These are phyloP conservation scores for Aporophyla lueneburgensis DNA, from an alignment of 2,888 invertebrate species.

Conservation along the genomic window DNA sequence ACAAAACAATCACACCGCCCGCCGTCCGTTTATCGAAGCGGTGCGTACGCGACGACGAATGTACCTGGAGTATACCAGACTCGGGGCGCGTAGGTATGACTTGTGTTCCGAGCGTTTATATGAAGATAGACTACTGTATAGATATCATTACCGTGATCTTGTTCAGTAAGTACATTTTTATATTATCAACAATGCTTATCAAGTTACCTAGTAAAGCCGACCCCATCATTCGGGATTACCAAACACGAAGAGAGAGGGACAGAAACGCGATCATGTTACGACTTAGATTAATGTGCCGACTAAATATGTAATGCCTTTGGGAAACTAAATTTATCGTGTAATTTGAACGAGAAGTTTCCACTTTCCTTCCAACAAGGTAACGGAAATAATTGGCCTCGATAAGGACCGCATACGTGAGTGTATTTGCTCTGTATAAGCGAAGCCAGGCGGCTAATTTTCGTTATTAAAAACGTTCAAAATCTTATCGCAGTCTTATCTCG, in stretches of 20 bases:
- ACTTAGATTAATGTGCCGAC: conserved; percentile 51
- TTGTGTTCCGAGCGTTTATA: too few species aligned
- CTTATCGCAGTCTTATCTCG: too few species aligned
- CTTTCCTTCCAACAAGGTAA: conserved; percentile 28
- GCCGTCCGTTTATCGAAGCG: too few species aligned
- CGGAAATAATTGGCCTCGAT: conserved; percentile 27
- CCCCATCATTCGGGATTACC: conserved; percentile 49
- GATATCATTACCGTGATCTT: conserved; percentile 1
- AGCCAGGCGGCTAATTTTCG: too few species aligned
- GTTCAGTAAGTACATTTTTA: conserved; percentile 41
- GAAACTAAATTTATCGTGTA: conserved; percentile 47
- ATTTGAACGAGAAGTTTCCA: conserved; percentile 45
- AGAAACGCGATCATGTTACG: conserved; percentile 50
- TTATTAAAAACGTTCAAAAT: too few species aligned
- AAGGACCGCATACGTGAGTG: conserved; percentile 24
- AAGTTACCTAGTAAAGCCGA: conserved; percentile 40
- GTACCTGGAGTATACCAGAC: too few species aligned
- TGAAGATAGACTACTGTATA: too few species aligned
- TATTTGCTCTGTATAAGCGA: conserved; percentile 37
- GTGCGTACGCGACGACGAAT: too few species aligned
- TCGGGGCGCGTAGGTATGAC: too few species aligned
- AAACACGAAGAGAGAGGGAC: conserved; percentile 33
- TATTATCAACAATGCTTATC: conserved; percentile 30
- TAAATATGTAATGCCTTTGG: conserved; percentile 50
- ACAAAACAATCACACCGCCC: too few species aligned